These are phyloP conservation scores for Coreoperca whiteheadi DNA, from an alignment of 2,113 vertebrate genomes.

Conservation along the genomic window DNA sequence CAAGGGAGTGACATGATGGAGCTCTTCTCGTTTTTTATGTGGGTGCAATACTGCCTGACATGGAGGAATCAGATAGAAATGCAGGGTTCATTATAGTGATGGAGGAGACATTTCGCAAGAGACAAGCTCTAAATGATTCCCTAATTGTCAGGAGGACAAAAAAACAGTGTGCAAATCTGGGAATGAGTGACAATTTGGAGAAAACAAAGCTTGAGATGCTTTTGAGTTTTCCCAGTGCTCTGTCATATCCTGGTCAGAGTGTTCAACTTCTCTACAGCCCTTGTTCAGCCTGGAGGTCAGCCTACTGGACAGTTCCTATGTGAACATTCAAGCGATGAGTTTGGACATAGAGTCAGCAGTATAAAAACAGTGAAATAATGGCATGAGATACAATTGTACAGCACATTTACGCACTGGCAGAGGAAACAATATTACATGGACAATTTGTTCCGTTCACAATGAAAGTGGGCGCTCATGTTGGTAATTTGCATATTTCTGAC, in stretches of 20 bases:
- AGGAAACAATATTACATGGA: background rate
- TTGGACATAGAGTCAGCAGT: background rate
- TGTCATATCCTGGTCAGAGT: slow-evolving; percentile 6
- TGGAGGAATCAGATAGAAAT: background rate
- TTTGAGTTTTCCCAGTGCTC: slow-evolving; percentile 1
- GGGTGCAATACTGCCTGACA: slow-evolving; percentile 28
- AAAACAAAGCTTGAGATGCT: background rate
- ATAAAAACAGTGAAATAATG: background rate
- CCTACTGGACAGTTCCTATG: background rate
- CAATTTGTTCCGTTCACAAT: slow-evolving; percentile 17
- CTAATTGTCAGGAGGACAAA: background rate
- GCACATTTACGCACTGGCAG: background rate
- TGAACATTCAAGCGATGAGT: background rate
- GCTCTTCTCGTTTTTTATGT: slow-evolving; percentile 45
- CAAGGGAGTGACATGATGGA: slow-evolving; percentile 38
- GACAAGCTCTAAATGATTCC: slow-evolving; percentile 8
- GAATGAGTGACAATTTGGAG: background rate
- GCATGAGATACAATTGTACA: background rate
- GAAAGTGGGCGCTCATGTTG: background rate
- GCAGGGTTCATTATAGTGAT: slow-evolving; percentile 5
- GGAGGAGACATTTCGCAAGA: slow-evolving; percentile 22
- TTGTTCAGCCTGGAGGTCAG: background rate
- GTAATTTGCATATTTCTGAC: slow-evolving; percentile 30
- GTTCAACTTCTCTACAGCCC: background rate
- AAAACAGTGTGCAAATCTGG: background rate